A percentile compares a stretch with the other conserved stretches of the same genome.
These are phyloP conservation scores for Tachysurus fulvidraco DNA, from an alignment of 2,113 vertebrate species.

Conservation along the genomic window DNA sequence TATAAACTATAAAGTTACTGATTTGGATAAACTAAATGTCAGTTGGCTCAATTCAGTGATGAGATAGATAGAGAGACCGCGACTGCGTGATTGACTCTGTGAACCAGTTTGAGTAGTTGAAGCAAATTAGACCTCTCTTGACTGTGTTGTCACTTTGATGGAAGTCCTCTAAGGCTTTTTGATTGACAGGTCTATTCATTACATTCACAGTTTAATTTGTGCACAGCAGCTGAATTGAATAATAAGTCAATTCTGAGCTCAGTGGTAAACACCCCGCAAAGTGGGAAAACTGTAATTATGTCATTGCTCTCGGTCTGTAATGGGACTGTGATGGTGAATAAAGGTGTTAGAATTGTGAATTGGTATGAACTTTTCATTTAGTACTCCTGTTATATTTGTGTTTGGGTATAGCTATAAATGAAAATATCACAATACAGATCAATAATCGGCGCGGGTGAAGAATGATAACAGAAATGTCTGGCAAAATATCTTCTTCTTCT, in stretches of 20 bases:
- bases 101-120: conserved; percentile 49
- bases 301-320: conserved; percentile 57
- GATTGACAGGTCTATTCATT: conserved; percentile 76
- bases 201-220: conserved; percentile 68
- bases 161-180: conserved; percentile 50
- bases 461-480: neutral
- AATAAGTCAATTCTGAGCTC: conserved; percentile 66
- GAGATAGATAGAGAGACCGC: neutral
- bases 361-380: conserved; percentile 3
- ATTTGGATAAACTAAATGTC: conserved; percentile 3
- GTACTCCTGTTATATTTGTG: neutral
- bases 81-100: conserved; percentile 21
- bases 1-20: neutral
- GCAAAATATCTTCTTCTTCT: neutral
- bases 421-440: conserved; percentile 3
- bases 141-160: conserved; percentile 65
- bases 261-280: conserved; percentile 71
- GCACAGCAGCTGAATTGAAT: conserved; percentile 68
- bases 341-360: conserved; percentile 34
- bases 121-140: conserved; percentile 75
- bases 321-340: conserved; percentile 30
- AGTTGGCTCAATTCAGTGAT: neutral
- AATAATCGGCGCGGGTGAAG: neutral
- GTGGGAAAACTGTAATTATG: conserved; percentile 75
- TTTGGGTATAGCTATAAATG: neutral